These are phyloP conservation scores for Drosophila eohydei DNA, from an alignment of 2,888 invertebrate species.

Conservation along the genomic window DNA sequence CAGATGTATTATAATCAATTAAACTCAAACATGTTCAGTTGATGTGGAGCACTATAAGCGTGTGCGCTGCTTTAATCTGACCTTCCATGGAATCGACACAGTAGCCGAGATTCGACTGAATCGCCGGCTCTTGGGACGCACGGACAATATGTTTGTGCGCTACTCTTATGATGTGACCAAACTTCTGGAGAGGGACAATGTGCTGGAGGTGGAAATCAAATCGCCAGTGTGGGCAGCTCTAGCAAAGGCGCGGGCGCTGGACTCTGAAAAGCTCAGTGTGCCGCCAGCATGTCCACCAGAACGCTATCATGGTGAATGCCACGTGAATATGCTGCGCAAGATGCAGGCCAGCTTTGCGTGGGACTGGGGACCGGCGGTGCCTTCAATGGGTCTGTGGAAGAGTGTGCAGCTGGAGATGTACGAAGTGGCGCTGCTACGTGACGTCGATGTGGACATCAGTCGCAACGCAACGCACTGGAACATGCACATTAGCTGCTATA, in stretches of 20 bases:
- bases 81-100: slow-evolving; percentile 95
- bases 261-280: slow-evolving; percentile 63
- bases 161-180: slow-evolving; percentile 90
- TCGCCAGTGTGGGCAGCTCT: slow-evolving; percentile 89
- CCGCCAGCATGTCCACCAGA: slow-evolving; percentile 92
- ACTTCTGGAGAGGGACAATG: slow-evolving; percentile 86
- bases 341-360: slow-evolving; percentile 98
- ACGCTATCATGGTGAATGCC: slow-evolving; percentile 95
- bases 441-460: slow-evolving; percentile 85
- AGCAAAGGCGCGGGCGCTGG: slow-evolving; percentile 80
- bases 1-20: neutral
- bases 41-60: slow-evolving; percentile 62
- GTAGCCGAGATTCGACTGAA: slow-evolving; percentile 91
- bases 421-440: slow-evolving; percentile 88
- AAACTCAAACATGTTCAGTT: slow-evolving; percentile 44
- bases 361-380: slow-evolving; percentile 99
- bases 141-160: slow-evolving; percentile 94
- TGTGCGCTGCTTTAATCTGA: slow-evolving; percentile 85
- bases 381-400: slow-evolving; percentile 96
- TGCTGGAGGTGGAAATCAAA: slow-evolving; percentile 87
- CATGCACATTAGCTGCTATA: slow-evolving; percentile 85
- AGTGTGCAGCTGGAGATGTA: slow-evolving; percentile 88
- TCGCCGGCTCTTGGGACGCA: slow-evolving; percentile 87
- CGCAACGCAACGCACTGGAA: slow-evolving; percentile 85
- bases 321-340: slow-evolving; percentile 95